Conservation (phyloP, 2,888 invertebrate genomes). For the Flexamia atlantica region DNA sequence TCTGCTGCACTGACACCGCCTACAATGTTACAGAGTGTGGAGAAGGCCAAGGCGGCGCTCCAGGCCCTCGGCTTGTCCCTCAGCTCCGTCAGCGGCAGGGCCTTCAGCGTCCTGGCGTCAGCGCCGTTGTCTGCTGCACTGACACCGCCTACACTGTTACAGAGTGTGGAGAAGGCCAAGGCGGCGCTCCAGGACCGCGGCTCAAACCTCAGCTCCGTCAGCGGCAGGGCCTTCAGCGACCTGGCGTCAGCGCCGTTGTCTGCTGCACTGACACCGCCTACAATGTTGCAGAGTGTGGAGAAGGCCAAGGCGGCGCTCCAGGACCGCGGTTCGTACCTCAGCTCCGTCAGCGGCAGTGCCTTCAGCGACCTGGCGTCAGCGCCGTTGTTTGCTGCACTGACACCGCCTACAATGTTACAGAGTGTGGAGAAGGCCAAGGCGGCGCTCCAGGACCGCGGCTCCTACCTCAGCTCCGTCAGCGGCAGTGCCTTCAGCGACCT, state of each 20-base stretch:
- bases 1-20: slow-evolving; percentile 67
- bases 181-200: slow-evolving; percentile 89
- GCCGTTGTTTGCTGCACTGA: slow-evolving; percentile 69
- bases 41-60: slow-evolving; percentile 92
- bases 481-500: slow-evolving; percentile 82
- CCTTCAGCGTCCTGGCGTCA: slow-evolving; percentile 80
- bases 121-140: slow-evolving; percentile 70
- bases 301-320: slow-evolving; percentile 93
- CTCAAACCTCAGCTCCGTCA: slow-evolving; percentile 75
- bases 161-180: slow-evolving; percentile 94
- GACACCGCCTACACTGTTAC: too few species aligned
- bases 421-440: slow-evolving; percentile 95
- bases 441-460: slow-evolving; percentile 86
- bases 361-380: slow-evolving; percentile 79
- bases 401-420: slow-evolving; percentile 72
- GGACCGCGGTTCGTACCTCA: slow-evolving; percentile 81
- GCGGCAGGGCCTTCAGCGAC: slow-evolving; percentile 82
- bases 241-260: slow-evolving; percentile 74
- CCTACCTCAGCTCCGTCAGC: slow-evolving; percentile 74
- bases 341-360: slow-evolving; percentile 76
- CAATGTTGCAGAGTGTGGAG: too few species aligned
- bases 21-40: too few species aligned
- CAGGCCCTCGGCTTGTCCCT: slow-evolving; percentile 83
- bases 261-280: slow-evolving; percentile 67
- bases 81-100: slow-evolving; percentile 75